Evolutionary conservation across 2,113 vertebrate species (phyloP).

Genomic region (Equus quagga): DNA sequence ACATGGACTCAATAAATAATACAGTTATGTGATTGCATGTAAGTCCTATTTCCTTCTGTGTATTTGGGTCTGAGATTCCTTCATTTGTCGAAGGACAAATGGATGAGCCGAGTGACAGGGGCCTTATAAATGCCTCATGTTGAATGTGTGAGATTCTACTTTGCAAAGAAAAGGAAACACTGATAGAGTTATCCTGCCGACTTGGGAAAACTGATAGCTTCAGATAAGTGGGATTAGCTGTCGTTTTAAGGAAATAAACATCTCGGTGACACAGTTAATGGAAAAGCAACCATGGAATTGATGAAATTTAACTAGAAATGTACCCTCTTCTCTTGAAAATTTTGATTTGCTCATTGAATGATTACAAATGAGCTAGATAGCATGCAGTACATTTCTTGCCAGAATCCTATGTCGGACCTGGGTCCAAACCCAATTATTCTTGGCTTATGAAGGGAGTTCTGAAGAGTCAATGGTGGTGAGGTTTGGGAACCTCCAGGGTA

Average conservation of each 20-base stretch:
- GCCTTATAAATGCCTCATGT: neutral
- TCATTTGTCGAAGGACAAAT: neutral
- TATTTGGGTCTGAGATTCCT: neutral
- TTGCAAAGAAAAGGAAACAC: neutral
- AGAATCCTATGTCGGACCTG: fast-evolving
- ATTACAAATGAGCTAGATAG: neutral
- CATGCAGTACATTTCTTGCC: fast-evolving
- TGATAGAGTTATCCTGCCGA: neutral
- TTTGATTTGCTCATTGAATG: neutral
- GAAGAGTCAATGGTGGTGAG: neutral
- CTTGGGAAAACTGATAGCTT: neutral
- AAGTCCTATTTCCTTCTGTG: neutral
- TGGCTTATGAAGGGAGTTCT: neutral
- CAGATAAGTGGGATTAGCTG: neutral
- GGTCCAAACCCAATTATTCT: neutral
- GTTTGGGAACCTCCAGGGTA: neutral
- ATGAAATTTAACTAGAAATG: neutral
- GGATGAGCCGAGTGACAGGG: neutral
- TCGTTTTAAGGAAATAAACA: neutral
- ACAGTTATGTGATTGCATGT: too few species aligned
- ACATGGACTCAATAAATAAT: neutral
- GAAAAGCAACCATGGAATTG: neutral
- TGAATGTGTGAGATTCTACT: neutral
- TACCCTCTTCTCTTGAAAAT: neutral
- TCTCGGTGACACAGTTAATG: neutral